Conservation (phyloP, 2,797 vertebrate genomes). For the Sciurus carolinensis region DNA sequence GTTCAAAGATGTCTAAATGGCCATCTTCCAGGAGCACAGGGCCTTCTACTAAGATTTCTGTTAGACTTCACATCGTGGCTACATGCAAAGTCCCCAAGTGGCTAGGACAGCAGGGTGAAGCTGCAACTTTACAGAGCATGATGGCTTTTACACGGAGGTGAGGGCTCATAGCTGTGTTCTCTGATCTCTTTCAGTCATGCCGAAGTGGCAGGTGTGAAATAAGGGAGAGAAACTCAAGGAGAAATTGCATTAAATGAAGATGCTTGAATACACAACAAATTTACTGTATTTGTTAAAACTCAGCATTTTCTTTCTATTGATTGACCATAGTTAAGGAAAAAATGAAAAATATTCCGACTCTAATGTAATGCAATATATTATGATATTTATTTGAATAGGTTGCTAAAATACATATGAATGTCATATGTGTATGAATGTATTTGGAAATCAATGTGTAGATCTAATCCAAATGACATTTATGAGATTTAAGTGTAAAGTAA, state of each 20-base stretch:
- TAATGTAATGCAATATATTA: not conserved
- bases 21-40: not conserved
- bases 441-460: not conserved
- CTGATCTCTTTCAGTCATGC: not conserved
- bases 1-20: not conserved
- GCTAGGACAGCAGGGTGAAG: not conserved
- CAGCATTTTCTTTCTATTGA: not conserved
- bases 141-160: not conserved
- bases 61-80: not conserved
- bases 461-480: not conserved
- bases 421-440: not conserved
- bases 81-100: not conserved
- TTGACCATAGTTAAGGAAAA: not conserved
- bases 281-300: not conserved
- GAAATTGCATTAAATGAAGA: slow-evolving; percentile 18
- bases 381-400: not conserved
- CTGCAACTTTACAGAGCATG: not conserved
- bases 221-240: not conserved
- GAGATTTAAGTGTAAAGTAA: not conserved
- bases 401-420: not conserved
- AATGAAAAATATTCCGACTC: not conserved
- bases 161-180: not conserved
- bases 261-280: not conserved
- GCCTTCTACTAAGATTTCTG: not conserved
- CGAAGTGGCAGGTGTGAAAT: not conserved